Conservation (phyloP, 2,888 invertebrate species). For the Phymatocera aterrima region DNA sequence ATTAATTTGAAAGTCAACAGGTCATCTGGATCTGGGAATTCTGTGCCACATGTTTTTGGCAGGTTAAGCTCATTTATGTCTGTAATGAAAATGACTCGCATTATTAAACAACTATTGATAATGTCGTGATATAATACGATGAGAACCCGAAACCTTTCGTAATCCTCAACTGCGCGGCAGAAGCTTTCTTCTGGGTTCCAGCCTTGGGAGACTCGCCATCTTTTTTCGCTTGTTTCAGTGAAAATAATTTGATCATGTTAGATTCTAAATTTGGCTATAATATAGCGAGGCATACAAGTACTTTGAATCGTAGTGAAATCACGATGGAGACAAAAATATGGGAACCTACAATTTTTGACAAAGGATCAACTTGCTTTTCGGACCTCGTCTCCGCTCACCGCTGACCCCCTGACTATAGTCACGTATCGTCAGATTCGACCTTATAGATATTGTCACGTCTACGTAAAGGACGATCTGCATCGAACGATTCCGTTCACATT, state of each 20-base stretch:
- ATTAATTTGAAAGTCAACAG: slow-evolving; percentile 96
- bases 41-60: slow-evolving; percentile 97
- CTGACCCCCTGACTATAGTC: slow-evolving; percentile 46
- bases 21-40: slow-evolving; percentile 98
- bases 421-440: slow-evolving; percentile 30
- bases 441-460: slow-evolving; percentile 35
- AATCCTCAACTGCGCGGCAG: slow-evolving; percentile 97
- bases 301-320: slow-evolving; percentile 47
- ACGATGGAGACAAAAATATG: slow-evolving; percentile 52
- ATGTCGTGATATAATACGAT: neutral
- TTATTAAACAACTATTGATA: slow-evolving; percentile 3
- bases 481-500: neutral
- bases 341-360: slow-evolving; percentile 50
- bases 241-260: slow-evolving; percentile 98
- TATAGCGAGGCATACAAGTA: slow-evolving; percentile 59
- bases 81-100: slow-evolving; percentile 76
- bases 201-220: slow-evolving; percentile 92
- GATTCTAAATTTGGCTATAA: slow-evolving; percentile 54
- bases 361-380: slow-evolving; percentile 46
- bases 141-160: slow-evolving; percentile 93
- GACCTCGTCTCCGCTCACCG: slow-evolving; percentile 47
- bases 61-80: slow-evolving; percentile 98
- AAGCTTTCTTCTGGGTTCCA: slow-evolving; percentile 92
- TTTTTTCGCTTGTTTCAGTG: slow-evolving; percentile 98
- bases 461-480: neutral